Evolutionary conservation across 2,888 invertebrate genomes (phyloP).

Genomic region (Drosophila kuntzei): DNA sequence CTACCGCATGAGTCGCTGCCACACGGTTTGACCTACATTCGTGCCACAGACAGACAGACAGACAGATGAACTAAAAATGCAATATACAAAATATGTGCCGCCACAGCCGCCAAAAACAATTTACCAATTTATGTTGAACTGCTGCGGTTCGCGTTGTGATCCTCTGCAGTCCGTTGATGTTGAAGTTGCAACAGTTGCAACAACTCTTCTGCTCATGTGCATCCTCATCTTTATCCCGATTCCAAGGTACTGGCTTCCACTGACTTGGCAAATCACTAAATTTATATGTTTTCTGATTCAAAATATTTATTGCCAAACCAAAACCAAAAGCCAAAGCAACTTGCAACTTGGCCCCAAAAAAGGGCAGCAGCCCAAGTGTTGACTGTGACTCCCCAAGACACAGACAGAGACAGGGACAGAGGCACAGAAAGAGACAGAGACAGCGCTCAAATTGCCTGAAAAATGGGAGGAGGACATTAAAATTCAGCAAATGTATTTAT

Average conservation of each 20-base stretch:
- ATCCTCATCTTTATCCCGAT: constrained; percentile 22
- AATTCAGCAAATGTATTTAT: constrained; percentile 84
- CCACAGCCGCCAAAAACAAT: constrained; percentile 82
- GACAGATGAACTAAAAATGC: constrained; percentile 75
- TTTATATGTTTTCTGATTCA: constrained; percentile 84
- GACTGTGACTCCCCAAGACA: constrained; percentile 19
- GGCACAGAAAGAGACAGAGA: constrained; percentile 19
- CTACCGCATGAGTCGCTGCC: constrained; percentile 70
- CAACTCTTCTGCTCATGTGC: constrained; percentile 30
- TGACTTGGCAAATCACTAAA: constrained; percentile 83
- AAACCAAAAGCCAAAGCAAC: constrained; percentile 40
- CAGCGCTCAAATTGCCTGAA: constrained; percentile 79
- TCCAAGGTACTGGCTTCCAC: constrained; percentile 42
- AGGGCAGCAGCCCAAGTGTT: constrained; percentile 63
- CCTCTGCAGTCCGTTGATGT: too few relatives aligned
- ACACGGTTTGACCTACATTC: constrained; percentile 70
- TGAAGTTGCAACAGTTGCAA: constrained; percentile 16
- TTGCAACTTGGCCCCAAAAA: constrained; percentile 59
- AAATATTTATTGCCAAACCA: constrained; percentile 83
- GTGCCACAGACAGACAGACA: constrained; percentile 34
- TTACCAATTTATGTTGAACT: constrained; percentile 82
- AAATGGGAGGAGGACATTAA: constrained; percentile 84
- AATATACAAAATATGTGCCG: constrained; percentile 76
- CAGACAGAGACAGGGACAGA: background rate
- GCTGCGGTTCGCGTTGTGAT: constrained; percentile 57